Evolutionary conservation across 2,888 invertebrate species (phyloP), one percentile per base, ranked within the genome.

Genomic region (Nomada ferruginata): DNA sequence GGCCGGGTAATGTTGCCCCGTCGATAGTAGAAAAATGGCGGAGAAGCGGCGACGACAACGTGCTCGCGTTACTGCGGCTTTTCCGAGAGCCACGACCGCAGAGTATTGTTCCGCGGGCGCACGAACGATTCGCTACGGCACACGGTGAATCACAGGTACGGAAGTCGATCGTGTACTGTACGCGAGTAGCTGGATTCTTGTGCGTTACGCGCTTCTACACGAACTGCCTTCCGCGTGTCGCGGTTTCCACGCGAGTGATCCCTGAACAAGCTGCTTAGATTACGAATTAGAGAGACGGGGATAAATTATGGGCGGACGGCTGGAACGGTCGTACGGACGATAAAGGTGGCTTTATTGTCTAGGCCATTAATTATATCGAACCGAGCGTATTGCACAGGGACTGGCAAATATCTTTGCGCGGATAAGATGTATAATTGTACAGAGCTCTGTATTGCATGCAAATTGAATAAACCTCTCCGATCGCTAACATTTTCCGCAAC

Each of bases 1-100:
- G 42, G 57, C 52, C 44, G 61, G 64, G 7, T 64, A 63, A 61
- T 53, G 57, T 36, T 47, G 60, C 65, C 13, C 10, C 47, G 29
- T 23, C 20, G 59, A 13, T 18, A n/a, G 4, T 5, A 55, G 66
- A 74, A 87, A 87, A 78, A 83, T 76, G 50, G 18, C 15, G 68
- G 65, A 69, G 64, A 50, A 44, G 61, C 42, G 52, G 44, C 57
- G 23, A n/a, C 61, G 55, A n/a, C 36, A 75, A 59, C 66, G 20
- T 52, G 71, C 50, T 55, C 77, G 77, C 70, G 76, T 79, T 83
- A 75, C 64, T 74, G 82, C 26, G 79, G 79, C 77, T 82, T 82
- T 85, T 77, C 82, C 57, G 20, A 79, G 85, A 84, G 85, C 44
- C 63, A 7, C 60, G 52, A 47, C 68, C 76, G 55, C 77, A 66